Conservation (phyloP, 1,140 invertebrate species). For the Lepidotrigona ventralis region DNA sequence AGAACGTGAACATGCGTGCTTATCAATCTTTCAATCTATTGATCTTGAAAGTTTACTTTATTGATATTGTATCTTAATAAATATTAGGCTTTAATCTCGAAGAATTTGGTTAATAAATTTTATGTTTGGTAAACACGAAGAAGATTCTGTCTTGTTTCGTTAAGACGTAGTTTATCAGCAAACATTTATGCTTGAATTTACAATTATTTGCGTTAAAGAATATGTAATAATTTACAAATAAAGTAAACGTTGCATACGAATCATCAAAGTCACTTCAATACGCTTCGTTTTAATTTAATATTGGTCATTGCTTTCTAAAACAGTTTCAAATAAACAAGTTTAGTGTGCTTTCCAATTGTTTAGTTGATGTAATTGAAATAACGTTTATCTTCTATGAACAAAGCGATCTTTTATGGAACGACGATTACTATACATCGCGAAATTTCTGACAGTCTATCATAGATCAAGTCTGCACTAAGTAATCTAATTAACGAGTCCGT, state of each 20-base stretch:
- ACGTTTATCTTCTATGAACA: not conserved
- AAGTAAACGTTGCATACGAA: not conserved
- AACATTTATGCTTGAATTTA: no score
- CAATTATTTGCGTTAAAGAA: not conserved
- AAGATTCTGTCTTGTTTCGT: not conserved
- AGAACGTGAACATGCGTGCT: not conserved
- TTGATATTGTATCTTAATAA: conserved; percentile 2
- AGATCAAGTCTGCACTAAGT: not conserved
- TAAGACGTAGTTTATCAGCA: not conserved
- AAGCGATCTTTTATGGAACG: not conserved
- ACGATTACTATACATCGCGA: not conserved
- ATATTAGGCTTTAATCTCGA: not conserved
- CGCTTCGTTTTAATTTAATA: not conserved
- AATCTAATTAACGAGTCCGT: not conserved
- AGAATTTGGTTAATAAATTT: not conserved
- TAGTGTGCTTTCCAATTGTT: not conserved
- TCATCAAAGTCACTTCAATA: not conserved
- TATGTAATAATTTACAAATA: not conserved
- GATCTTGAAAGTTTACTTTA: not conserved
- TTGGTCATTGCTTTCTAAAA: not conserved
- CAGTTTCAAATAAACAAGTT: not conserved
- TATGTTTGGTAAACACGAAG: not conserved
- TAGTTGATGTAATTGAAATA: not conserved
- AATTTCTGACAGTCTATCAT: not conserved
- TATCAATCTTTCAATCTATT: not conserved